These are phyloP conservation scores for Tragelaphus scriptus DNA, from an alignment of 2,113 vertebrate genomes.

Conservation along the genomic window DNA sequence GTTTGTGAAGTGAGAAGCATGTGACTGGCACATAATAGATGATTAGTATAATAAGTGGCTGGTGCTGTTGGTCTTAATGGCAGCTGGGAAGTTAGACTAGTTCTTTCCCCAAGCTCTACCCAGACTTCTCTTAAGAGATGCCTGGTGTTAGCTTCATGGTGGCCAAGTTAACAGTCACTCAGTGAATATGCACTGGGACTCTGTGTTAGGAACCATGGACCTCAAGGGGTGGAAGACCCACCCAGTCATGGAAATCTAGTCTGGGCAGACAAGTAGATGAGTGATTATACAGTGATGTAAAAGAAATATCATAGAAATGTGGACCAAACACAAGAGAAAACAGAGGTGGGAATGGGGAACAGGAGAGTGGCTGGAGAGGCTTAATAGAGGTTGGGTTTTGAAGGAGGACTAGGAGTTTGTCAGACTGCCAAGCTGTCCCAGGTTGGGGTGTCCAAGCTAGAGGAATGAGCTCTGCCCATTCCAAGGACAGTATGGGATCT, in stretches of 20 bases:
- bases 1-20: background rate
- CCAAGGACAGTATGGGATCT: background rate
- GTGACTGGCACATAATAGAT: background rate
- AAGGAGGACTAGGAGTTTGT: background rate
- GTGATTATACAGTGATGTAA: background rate
- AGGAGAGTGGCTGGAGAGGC: no score
- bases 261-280: background rate
- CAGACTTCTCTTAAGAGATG: background rate
- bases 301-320: background rate
- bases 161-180: background rate
- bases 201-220: background rate
- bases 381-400: background rate
- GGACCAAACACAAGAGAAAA: background rate
- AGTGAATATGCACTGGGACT: background rate
- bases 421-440: background rate
- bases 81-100: background rate
- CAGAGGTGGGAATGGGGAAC: background rate
- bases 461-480: background rate
- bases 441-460: background rate
- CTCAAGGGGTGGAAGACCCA: background rate
- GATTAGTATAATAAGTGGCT: background rate
- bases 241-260: background rate
- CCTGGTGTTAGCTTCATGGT: background rate
- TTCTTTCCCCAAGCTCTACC: background rate
- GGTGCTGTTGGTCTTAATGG: background rate